phyloP scores from a whole-genome alignment of 2,888 invertebrate species.

The Drosophila birchii region DNA sequence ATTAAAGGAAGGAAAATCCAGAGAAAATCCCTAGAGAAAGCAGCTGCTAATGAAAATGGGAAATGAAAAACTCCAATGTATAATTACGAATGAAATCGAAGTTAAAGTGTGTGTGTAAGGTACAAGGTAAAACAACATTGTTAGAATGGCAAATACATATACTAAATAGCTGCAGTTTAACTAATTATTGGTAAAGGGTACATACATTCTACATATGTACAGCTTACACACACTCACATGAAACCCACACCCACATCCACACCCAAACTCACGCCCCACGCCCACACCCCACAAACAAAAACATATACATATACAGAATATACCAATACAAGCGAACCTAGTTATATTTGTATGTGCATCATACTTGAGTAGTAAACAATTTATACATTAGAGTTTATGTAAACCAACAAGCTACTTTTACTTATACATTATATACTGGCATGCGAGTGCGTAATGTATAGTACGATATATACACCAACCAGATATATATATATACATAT shows the following conservation, averaged over 20 bases:
- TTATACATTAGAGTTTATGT: conserved; percentile 68
- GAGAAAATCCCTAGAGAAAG: conserved; percentile 8
- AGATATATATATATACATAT: conserved; percentile 36
- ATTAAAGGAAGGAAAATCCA: conserved; percentile 10
- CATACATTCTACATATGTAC: conserved; percentile 80
- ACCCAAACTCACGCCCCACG: background rate
- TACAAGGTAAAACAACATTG: conserved; percentile 48
- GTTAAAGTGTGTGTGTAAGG: conserved; percentile 24
- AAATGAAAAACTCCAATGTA: conserved; percentile 60
- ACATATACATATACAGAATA: conserved; percentile 23
- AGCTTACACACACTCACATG: conserved; percentile 43
- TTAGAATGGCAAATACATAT: conserved; percentile 36
- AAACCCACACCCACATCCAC: conserved; percentile 6
- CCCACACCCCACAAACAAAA: background rate
- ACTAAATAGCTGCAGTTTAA: conserved; percentile 40
- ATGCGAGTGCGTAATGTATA: conserved; percentile 45
- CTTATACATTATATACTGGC: conserved; percentile 32
- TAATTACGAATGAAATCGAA: conserved; percentile 43
- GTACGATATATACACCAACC: conserved; percentile 45
- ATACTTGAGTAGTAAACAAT: conserved; percentile 58
- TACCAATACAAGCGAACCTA: conserved; percentile 33
- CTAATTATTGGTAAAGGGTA: conserved; percentile 63
- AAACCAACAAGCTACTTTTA: conserved; percentile 52
- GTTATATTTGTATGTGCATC: conserved; percentile 52
- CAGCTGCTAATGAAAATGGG: conserved; percentile 23